Evolutionary conservation across 2,113 vertebrate species (phyloP), one percentile per base, ranked within the genome.

Genomic region (Antidorcas marsupialis): DNA sequence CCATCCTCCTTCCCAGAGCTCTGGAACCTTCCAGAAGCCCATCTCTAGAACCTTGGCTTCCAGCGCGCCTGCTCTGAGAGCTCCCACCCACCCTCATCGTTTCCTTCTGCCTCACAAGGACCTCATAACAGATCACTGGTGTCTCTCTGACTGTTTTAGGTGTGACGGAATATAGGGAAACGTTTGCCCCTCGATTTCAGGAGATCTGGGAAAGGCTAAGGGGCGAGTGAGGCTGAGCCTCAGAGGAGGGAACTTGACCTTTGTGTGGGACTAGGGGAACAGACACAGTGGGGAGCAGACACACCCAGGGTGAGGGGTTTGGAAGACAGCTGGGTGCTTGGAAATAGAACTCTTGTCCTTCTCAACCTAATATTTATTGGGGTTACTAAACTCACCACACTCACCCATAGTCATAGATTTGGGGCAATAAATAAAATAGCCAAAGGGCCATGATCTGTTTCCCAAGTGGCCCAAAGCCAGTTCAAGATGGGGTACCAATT

Each of bases 261-360:
- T 12, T 45, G 19, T 10, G 11, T 30, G 6, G 8, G 45, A 16
- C 2, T 12, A 1, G 23, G 28, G 30, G 79, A 15, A 8, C 8
- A 36, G 15, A 30, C 25, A 5, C 17, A 43, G 39, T 4, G 8
- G 12, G 4, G 0, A 50, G 1, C 16, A 57, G 64, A 39, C n/a
- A 43, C 25, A 2, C 81, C n/a, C 11, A 5, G 8, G 10, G 16
- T 50, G 33, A 13, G 14, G 36, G 13, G 19, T 52, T 55, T 39
- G 62, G 71, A 94, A 89, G 47, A 67, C 13, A 52, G 9, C 59
- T 92, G 28, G 21, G 6, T 36, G 1, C 84, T 64, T 11, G 67
- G 43, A 79, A 30, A 60, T 1, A 30, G 21, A 43, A 86, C 23
- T 85, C 45, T n/a, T 30, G n/a, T 30, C 36, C 21, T 71, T 79